Evolutionary conservation across 2,888 invertebrate species (phyloP), one percentile per base, ranked within the genome.

Genomic region (Apantesis nais): DNA sequence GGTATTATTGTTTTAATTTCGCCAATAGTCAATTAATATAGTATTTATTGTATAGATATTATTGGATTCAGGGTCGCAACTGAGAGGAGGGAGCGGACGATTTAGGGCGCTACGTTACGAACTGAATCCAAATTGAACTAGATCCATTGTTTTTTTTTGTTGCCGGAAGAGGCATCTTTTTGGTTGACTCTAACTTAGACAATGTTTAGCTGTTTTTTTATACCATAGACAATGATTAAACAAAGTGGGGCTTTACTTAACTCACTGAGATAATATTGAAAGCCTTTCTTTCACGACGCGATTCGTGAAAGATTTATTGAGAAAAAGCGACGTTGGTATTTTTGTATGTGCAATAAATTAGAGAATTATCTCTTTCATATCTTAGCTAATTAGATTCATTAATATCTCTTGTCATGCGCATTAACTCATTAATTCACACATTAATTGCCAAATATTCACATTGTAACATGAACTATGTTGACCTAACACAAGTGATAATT

Each of bases 321-420:
- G 80, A 77, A 77, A 81, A 78, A 82, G 85, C 83, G 85, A 82
- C 84, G 91, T 91, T 86, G 89, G 89, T 92, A 92, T 92, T 93
- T 93, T 93, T 92, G 83, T 93, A 93, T 92, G 93, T 93, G 94
- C 94, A 94, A 93, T 94, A 94, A 91, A 87, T 89, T 89, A 92
- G 91, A 88, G 86, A 90, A 85, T 83, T 79, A 89, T 87, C 89
- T 88, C 89, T 87, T 90, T 93, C 93, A 93, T 93, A 93, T 93
- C 93, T 93, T 94, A 93, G 93, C 93, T 92, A 90, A 90, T 90
- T 93, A 93, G 93, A 91, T 89, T 90, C 87, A 88, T 90, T 81
- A 88, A 88, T 87, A 89, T 89, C 87, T 89, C 87, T n/a, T n/a
- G n/a, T n/a, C n/a, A n/a, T n/a, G n/a, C n/a, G n/a, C n/a, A n/a